Conservation (phyloP, 2,888 invertebrate genomes). For the Petrophora chlorosata region DNA sequence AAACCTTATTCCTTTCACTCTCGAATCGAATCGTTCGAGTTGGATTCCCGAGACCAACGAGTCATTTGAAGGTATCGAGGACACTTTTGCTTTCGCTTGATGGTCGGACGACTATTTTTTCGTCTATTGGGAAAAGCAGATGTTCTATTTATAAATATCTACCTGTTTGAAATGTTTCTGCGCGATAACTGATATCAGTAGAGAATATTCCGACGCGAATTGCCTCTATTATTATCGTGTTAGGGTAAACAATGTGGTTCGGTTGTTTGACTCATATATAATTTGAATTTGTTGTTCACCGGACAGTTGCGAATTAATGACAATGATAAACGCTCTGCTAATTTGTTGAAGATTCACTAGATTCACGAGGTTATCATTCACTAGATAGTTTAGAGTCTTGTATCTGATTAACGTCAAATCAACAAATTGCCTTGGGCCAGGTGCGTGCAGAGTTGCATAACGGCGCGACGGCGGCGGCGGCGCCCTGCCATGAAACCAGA, state of each 20-base stretch:
- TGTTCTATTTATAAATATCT: too few species aligned
- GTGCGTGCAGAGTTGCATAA: slow-evolving; percentile 16
- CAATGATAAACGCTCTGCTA: neutral
- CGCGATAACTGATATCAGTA: too few species aligned
- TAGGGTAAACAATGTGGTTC: neutral
- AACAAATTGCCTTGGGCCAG: slow-evolving; percentile 8
- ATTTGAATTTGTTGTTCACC: neutral
- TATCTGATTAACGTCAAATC: neutral
- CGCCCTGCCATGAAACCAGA: slow-evolving; percentile 2
- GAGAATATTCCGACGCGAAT: neutral
- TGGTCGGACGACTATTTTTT: slow-evolving; percentile 45
- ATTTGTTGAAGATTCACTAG: neutral
- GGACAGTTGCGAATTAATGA: neutral
- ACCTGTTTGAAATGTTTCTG: too few species aligned
- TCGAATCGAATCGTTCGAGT: slow-evolving; percentile 65
- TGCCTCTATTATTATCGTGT: neutral
- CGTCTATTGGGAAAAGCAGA: too few species aligned
- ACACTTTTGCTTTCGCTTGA: slow-evolving; percentile 73
- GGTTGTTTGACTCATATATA: neutral
- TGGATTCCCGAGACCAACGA: slow-evolving; percentile 64
- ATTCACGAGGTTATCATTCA: too few species aligned
- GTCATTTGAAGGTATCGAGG: slow-evolving; percentile 66
- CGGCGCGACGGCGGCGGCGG: neutral
- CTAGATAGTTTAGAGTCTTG: neutral
- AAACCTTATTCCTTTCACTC: slow-evolving; percentile 67